phyloP scores from a whole-genome alignment of 2,113 vertebrate genomes.

The Phainopepla nitens region DNA sequence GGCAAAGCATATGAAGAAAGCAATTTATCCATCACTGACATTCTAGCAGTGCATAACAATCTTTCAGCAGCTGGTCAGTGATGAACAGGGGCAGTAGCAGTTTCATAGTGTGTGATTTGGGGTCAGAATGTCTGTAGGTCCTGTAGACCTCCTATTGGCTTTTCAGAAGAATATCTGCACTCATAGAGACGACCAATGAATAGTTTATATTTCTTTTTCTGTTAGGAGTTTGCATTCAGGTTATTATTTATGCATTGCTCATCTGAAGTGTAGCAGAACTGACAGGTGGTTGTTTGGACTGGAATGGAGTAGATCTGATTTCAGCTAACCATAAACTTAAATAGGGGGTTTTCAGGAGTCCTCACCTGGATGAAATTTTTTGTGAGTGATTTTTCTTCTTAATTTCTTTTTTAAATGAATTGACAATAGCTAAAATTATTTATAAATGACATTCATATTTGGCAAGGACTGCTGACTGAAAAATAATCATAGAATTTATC shows the following conservation, averaged over 20 bases:
- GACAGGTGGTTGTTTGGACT: background rate
- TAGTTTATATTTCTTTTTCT: background rate
- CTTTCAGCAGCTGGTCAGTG: background rate
- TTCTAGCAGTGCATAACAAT: background rate
- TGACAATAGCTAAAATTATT: background rate
- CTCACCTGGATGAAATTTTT: background rate
- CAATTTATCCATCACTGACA: constrained; percentile 12
- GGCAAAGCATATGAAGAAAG: background rate
- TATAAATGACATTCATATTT: background rate
- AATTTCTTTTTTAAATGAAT: background rate
- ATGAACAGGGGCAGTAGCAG: background rate
- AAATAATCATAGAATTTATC: background rate
- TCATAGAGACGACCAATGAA: background rate
- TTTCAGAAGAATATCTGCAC: background rate
- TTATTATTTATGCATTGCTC: background rate
- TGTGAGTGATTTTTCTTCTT: background rate
- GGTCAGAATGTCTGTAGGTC: background rate
- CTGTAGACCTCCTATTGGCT: background rate
- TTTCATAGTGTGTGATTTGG: background rate
- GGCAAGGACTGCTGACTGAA: background rate
- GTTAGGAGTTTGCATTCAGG: background rate
- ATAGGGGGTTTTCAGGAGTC: background rate
- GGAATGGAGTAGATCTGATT: background rate
- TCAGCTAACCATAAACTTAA: background rate
- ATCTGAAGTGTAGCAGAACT: background rate